Evolutionary conservation across 1,140 invertebrate species (phyloP), one percentile per base, ranked within the genome.

Genomic region (Araneus ventricosus): DNA sequence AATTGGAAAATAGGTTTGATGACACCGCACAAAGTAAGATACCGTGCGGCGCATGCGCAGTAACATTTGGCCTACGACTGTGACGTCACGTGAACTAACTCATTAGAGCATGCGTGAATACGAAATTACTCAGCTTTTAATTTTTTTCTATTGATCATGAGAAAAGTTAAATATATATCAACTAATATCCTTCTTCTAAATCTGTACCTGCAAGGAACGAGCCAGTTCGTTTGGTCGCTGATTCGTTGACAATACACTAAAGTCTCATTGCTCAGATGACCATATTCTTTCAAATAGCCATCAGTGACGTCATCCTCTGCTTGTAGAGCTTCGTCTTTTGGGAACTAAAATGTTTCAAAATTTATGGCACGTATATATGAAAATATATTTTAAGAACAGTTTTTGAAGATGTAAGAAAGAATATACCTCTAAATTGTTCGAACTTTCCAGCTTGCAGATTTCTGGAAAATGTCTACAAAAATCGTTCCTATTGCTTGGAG

Each of bases 391-490:
- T 41, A 39, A 20, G 3, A n/a, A 8, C 6, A 70, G 24, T 30
- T 75, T 75, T 17, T 45, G 52, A 86, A 24, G 57, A 57, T 52
- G 17, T n/a, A n/a, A n/a, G 17, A 4, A 4, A 52, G 17, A n/a
- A 45, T 4, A 4, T 84, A 84, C 80, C 41, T 84, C n/a, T 57
- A 84, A 45, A 57, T 92, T 39, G 37, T 4, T 34, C 10, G 10
- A 45, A 5, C 37, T 63, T 37, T 84, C 37, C 3, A 41, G 2
- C 10, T 84, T 30, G 8, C 90, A 92, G 5, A 86, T 22, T 4
- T 92, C 67, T 34, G 90, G 90, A 57, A 86, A 86, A 24, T 39
- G 27, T 24, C 45, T 10, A 20, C 90, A 92, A 37, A 86, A 86
- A 0, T 85, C 39, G 4, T 20, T 70, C 20, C 22, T 30, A 24